These are phyloP conservation scores for Excalfactoria chinensis DNA, from an alignment of 2,113 vertebrate species.

Conservation along the genomic window DNA sequence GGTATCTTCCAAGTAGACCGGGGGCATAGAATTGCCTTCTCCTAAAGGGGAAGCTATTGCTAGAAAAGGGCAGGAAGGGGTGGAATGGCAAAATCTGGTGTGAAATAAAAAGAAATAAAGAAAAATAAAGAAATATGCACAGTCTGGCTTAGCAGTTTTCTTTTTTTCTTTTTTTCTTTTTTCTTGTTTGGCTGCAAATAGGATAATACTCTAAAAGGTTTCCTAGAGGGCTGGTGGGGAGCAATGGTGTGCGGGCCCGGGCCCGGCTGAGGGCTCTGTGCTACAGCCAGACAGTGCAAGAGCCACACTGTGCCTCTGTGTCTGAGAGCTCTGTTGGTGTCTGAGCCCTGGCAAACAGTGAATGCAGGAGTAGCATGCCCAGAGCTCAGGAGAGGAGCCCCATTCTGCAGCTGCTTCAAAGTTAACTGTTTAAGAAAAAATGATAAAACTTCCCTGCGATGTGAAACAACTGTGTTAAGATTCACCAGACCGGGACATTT, in stretches of 20 bases:
- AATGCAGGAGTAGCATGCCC: neutral
- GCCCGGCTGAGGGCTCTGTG: neutral
- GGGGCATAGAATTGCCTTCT: accelerated
- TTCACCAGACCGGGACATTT: neutral
- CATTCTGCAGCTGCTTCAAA: neutral
- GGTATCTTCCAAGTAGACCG: neutral
- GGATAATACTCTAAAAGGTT: neutral
- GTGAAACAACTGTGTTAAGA: neutral
- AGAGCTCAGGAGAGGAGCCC: neutral
- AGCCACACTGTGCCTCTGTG: neutral
- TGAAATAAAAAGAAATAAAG: too few relatives aligned
- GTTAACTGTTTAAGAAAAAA: neutral
- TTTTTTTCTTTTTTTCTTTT: too few relatives aligned
- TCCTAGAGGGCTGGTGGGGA: neutral
- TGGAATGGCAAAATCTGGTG: neutral
- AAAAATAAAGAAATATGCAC: neutral
- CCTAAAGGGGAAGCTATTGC: neutral
- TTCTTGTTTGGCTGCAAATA: neutral
- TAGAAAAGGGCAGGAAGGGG: neutral
- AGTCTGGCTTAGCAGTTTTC: neutral
- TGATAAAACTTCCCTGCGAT: accelerated
- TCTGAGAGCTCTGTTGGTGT: neutral
- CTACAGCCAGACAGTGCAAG: neutral
- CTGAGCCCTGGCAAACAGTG: neutral
- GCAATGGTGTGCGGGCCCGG: neutral